phyloP scores from a whole-genome alignment of 2,888 invertebrate species.

The Dichetophora obliterata region DNA sequence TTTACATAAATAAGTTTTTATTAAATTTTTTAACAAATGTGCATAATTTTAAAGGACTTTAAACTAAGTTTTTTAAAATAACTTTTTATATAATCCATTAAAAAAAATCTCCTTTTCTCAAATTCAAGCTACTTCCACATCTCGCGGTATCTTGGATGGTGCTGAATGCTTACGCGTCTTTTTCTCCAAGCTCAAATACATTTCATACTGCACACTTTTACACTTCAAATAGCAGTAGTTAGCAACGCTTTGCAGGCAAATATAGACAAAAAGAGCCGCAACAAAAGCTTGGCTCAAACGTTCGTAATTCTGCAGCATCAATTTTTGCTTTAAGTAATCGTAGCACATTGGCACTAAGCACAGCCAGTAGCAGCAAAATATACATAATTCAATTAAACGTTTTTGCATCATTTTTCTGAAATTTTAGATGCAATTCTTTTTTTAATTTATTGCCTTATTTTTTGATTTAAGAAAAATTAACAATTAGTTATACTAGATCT shows the following conservation, averaged over 20 bases:
- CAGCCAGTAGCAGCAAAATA: slow-evolving; percentile 56
- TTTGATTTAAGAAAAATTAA: neutral
- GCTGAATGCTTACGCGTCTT: neutral
- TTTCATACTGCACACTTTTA: slow-evolving; percentile 43
- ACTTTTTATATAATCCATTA: no score
- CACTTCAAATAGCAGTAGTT: slow-evolving; percentile 55
- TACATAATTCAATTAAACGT: slow-evolving; percentile 56
- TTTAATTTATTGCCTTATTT: neutral
- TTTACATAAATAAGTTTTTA: no score
- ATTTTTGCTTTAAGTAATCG: slow-evolving; percentile 43
- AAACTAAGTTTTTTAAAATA: no score
- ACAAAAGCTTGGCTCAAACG: slow-evolving; percentile 44
- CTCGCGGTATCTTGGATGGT: no score
- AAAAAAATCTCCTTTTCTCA: no score
- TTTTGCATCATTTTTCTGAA: slow-evolving; percentile 56
- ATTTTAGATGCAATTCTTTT: neutral
- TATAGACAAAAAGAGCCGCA: slow-evolving; percentile 52
- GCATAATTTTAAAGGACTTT: no score
- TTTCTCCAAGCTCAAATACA: neutral
- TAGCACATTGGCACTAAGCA: slow-evolving; percentile 53
- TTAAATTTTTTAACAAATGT: no score
- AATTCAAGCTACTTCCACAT: no score
- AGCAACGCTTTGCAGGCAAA: slow-evolving; percentile 53
- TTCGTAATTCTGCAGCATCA: slow-evolving; percentile 3
- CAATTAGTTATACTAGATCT: no score